phyloP scores from a whole-genome alignment of 2,888 invertebrate genomes.

The Myathropa florea region DNA sequence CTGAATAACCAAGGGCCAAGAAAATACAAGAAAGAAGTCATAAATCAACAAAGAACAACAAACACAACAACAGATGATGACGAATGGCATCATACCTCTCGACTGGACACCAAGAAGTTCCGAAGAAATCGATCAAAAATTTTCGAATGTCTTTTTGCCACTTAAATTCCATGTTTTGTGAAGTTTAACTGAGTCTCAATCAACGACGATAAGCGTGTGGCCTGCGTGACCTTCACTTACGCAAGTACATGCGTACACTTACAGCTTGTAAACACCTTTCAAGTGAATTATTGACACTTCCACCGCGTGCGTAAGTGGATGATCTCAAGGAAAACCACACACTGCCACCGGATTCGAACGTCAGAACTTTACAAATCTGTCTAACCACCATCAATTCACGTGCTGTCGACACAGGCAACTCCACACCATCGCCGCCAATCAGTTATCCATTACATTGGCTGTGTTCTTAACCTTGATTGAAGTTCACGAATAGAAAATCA shows the following conservation, averaged over 20 bases:
- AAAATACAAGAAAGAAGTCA: not conserved
- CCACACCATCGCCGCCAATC: not conserved
- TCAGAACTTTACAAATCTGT: not conserved
- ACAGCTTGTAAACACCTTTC: not conserved
- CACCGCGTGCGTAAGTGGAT: not conserved
- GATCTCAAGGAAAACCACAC: not conserved
- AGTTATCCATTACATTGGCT: constrained; percentile 31
- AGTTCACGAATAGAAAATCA: constrained; percentile 39
- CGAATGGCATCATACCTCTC: not conserved
- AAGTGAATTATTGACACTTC: not conserved
- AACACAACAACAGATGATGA: not conserved
- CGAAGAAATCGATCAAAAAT: not conserved
- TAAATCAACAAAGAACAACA: not conserved
- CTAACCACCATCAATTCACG: not conserved
- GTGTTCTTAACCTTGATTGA: constrained; percentile 59
- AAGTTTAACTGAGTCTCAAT: not conserved
- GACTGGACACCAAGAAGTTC: not conserved
- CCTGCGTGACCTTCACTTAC: not conserved
- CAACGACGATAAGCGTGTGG: not conserved
- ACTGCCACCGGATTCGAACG: not conserved
- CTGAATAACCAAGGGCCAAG: not conserved
- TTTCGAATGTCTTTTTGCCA: not conserved
- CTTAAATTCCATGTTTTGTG: not conserved
- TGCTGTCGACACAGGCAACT: not conserved
- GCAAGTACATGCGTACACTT: not conserved